These are phyloP conservation scores for Elysia crispata DNA, from an alignment of 2,888 invertebrate species.

Conservation along the genomic window DNA sequence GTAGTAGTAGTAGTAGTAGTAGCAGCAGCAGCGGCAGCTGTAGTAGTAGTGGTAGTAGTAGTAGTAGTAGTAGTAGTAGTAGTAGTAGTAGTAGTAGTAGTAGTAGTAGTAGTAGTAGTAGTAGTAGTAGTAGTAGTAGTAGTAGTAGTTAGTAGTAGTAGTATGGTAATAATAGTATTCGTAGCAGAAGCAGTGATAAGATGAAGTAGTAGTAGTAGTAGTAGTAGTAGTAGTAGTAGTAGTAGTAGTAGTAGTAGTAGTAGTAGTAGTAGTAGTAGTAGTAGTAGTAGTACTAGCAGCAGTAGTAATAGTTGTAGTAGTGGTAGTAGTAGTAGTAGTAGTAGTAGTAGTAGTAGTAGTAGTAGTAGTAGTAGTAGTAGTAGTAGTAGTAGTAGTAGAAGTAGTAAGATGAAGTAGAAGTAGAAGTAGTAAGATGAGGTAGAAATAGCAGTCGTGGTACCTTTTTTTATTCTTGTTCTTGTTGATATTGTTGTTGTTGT, in stretches of 20 bases:
- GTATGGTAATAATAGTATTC: background rate
- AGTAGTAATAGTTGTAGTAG: too few relatives aligned
- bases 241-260: constrained; percentile 27
- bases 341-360: constrained; percentile 33
- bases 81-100: constrained; percentile 41
- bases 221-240: constrained; percentile 33
- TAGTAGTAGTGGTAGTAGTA: constrained; percentile 41
- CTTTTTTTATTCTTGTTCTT: too few relatives aligned
- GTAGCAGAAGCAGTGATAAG: constrained; percentile 17
- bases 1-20: background rate
- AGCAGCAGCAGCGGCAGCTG: background rate
- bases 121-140: constrained; percentile 42
- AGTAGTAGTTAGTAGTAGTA: constrained; percentile 21
- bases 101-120: constrained; percentile 36
- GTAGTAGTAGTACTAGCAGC: too few relatives aligned
- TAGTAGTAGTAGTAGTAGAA: background rate
- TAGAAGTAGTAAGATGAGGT: background rate
- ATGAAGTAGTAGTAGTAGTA: constrained; percentile 15
- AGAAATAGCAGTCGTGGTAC: background rate
- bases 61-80: constrained; percentile 43
- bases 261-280: constrained; percentile 33
- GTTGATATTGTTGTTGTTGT: too few relatives aligned
- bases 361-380: constrained; percentile 36
- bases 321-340: constrained; percentile 28
- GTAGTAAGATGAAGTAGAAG: background rate